phyloP scores from a whole-genome alignment of 2,888 invertebrate species.

The Aleiodes leptofemur region DNA sequence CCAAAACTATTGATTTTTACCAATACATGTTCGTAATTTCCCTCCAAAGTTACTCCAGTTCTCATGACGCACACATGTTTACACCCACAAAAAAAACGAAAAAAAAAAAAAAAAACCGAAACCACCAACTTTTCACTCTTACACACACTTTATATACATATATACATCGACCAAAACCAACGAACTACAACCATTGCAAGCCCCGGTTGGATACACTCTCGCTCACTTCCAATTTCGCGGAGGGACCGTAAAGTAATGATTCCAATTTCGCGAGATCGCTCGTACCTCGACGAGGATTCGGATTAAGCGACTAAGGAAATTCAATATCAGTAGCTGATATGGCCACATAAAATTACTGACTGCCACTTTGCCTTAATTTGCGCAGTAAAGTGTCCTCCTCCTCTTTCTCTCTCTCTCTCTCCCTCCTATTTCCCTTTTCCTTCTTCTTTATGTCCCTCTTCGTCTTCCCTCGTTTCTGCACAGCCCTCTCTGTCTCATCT shows the following conservation, averaged over 20 bases:
- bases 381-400: slow-evolving; percentile 70
- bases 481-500: slow-evolving; percentile 28
- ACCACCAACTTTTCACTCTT: neutral
- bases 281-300: slow-evolving; percentile 65
- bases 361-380: slow-evolving; percentile 75
- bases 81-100: neutral
- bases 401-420: slow-evolving; percentile 45
- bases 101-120: no score
- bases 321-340: slow-evolving; percentile 75
- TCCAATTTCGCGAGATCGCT: slow-evolving; percentile 72
- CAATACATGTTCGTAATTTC: slow-evolving; percentile 4
- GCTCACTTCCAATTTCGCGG: slow-evolving; percentile 68
- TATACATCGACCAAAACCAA: neutral
- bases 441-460: slow-evolving; percentile 34
- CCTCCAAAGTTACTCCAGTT: neutral
- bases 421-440: slow-evolving; percentile 19
- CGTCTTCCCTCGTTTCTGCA: slow-evolving; percentile 45
- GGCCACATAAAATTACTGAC: slow-evolving; percentile 75
- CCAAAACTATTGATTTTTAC: neutral
- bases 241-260: slow-evolving; percentile 72
- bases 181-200: slow-evolving; percentile 10
- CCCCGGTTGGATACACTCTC: slow-evolving; percentile 22
- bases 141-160: slow-evolving; percentile 3
- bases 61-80: neutral
- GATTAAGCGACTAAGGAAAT: slow-evolving; percentile 74